Evolutionary conservation across 2,113 vertebrate genomes (phyloP).

Genomic region (Piprites chloris): DNA sequence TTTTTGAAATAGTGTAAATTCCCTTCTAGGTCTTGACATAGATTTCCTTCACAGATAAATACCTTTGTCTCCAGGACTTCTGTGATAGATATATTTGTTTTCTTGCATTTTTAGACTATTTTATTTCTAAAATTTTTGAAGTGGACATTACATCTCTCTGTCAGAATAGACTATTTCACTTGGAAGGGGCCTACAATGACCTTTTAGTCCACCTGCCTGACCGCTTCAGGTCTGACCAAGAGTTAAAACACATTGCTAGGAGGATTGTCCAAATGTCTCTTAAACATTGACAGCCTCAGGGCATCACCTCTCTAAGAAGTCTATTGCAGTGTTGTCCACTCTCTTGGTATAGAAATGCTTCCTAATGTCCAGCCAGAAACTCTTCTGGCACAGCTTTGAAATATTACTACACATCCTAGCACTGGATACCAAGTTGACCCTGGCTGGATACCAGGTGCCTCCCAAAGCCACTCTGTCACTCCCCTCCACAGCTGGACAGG

Average conservation of each 20-base stretch:
- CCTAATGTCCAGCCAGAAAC: background rate
- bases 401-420: background rate
- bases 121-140: background rate
- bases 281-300: background rate
- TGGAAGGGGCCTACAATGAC: background rate
- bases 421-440: background rate
- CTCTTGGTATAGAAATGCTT: background rate
- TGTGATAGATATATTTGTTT: background rate
- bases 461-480: background rate
- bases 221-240: background rate
- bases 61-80: background rate
- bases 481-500: background rate
- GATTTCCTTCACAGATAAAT: background rate
- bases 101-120: background rate
- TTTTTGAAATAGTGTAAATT: background rate
- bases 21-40: background rate
- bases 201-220: background rate
- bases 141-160: background rate
- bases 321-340: background rate
- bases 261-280: background rate
- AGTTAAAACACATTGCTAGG: background rate
- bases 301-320: background rate
- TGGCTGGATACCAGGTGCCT: background rate
- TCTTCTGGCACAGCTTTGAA: background rate
- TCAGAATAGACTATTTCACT: background rate